These are phyloP conservation scores for Pseudochirops corinnae DNA, from an alignment of 2,797 vertebrate species.

Conservation along the genomic window DNA sequence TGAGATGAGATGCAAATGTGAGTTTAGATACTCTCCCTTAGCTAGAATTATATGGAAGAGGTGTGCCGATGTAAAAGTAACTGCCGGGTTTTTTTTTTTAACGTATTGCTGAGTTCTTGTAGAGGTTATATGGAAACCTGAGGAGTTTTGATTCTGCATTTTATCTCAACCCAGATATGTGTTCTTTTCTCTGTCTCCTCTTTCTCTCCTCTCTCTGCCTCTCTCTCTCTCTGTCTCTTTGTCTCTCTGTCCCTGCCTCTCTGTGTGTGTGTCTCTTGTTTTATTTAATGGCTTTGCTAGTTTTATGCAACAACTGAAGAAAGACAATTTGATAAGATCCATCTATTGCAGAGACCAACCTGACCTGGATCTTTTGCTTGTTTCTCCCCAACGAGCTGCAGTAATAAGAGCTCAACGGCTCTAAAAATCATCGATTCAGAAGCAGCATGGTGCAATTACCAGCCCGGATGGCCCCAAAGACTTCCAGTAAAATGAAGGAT, in stretches of 20 bases:
- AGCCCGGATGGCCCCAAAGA: conserved; percentile 75
- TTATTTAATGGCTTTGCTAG: conserved; percentile 74
- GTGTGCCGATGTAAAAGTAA: conserved; percentile 15
- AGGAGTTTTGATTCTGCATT: conserved; percentile 53
- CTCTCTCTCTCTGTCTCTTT: too few species aligned
- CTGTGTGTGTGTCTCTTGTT: conserved; percentile 22
- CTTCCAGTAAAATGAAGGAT: conserved; percentile 83
- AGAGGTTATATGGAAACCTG: conserved; percentile 48
- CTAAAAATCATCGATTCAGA: conserved; percentile 85
- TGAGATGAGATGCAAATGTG: not conserved
- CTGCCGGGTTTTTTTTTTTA: conserved; percentile 23
- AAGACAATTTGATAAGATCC: conserved; percentile 82
- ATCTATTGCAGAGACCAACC: conserved; percentile 70
- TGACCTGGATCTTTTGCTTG: conserved; percentile 81
- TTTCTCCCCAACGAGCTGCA: conserved; percentile 74
- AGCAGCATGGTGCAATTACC: conserved; percentile 83
- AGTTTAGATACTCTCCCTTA: conserved; percentile 1
- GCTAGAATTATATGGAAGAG: conserved; percentile 24
- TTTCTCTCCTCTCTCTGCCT: rapidly evolving
- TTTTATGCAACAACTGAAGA: conserved; percentile 81
- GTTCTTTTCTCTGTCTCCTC: not conserved
- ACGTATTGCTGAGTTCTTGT: conserved; percentile 45
- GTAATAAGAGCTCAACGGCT: conserved; percentile 83
- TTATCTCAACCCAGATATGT: conserved; percentile 38
- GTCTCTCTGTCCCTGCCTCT: too few species aligned